Conservation (phyloP, 2,797 vertebrate species). For the Rhinichthys osculus region DNA sequence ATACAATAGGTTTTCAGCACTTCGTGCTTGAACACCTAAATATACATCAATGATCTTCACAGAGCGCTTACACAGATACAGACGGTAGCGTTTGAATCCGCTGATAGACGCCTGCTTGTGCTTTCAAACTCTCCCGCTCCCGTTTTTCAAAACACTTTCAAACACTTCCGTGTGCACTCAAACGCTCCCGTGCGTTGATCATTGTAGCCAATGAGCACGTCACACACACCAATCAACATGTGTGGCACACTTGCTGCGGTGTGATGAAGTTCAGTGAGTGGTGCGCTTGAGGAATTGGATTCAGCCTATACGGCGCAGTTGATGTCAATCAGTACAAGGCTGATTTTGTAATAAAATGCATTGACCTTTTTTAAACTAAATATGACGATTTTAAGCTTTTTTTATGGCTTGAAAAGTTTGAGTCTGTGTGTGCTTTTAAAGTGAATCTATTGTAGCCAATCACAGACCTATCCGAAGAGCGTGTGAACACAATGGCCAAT, state of each 20-base stretch:
- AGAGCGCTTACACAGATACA: too few relatives aligned
- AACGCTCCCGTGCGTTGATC: too few relatives aligned
- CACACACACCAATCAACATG: slow-evolving; percentile 61
- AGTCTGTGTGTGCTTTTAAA: background rate
- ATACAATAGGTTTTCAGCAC: too few relatives aligned
- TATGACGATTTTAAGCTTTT: background rate
- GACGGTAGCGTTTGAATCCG: too few relatives aligned
- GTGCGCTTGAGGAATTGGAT: background rate
- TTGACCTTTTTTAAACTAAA: slow-evolving; percentile 19
- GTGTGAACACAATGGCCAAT: too few relatives aligned
- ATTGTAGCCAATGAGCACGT: slow-evolving; percentile 52
- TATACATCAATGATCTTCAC: too few relatives aligned
- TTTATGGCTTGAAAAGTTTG: background rate
- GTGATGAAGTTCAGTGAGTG: slow-evolving; percentile 17
- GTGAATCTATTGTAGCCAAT: background rate
- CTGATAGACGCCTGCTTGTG: too few relatives aligned
- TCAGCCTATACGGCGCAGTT: background rate
- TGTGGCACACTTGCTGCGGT: slow-evolving; percentile 37
- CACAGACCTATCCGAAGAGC: too few relatives aligned
- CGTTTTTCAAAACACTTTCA: too few relatives aligned
- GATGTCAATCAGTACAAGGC: background rate
- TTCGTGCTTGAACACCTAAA: too few relatives aligned
- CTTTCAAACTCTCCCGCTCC: too few relatives aligned
- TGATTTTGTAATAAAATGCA: background rate
- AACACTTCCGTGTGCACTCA: too few relatives aligned